Conservation (phyloP, 2,797 vertebrate genomes). For the Adelosebastes latens region DNA sequence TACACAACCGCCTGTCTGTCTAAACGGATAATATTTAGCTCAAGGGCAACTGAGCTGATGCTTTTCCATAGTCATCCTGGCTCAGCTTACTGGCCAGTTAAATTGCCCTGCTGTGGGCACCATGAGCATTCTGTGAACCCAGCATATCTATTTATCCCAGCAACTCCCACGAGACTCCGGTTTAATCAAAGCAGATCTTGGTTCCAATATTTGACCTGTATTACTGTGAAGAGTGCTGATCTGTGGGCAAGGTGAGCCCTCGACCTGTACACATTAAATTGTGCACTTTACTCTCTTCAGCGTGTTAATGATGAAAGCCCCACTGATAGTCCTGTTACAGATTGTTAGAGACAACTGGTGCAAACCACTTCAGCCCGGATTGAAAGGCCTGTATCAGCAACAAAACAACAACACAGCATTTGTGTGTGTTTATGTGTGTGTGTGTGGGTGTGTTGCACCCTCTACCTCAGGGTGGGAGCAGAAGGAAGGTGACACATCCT, state of each 20-base stretch:
- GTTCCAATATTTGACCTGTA: conserved; percentile 38
- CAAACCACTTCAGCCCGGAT: conserved; percentile 48
- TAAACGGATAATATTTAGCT: conserved; percentile 66
- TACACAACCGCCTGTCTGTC: conserved; percentile 44
- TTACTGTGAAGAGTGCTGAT: conserved; percentile 19
- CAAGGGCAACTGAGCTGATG: conserved; percentile 65
- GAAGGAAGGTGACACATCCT: conserved; percentile 62
- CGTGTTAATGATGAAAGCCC: conserved; percentile 34
- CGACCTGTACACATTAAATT: conserved; percentile 40
- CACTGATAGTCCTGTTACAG: conserved; percentile 49
- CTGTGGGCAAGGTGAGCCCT: conserved; percentile 28
- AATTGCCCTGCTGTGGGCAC: conserved; percentile 32
- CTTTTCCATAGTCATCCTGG: conserved; percentile 67
- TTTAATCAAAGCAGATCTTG: conserved; percentile 56
- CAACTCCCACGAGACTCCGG: conserved; percentile 24
- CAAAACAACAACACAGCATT: conserved; percentile 41
- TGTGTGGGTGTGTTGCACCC: conserved; percentile 37
- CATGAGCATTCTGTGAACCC: conserved; percentile 43
- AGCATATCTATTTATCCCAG: conserved; percentile 45
- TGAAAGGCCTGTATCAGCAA: conserved; percentile 60
- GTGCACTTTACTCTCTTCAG: background rate
- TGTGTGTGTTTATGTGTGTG: conserved; percentile 4
- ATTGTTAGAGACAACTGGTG: conserved; percentile 60
- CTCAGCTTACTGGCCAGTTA: conserved; percentile 65
- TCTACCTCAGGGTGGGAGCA: conserved; percentile 55